Evolutionary conservation across 2,797 vertebrate species (phyloP).

Genomic region (Borostomias antarcticus): DNA sequence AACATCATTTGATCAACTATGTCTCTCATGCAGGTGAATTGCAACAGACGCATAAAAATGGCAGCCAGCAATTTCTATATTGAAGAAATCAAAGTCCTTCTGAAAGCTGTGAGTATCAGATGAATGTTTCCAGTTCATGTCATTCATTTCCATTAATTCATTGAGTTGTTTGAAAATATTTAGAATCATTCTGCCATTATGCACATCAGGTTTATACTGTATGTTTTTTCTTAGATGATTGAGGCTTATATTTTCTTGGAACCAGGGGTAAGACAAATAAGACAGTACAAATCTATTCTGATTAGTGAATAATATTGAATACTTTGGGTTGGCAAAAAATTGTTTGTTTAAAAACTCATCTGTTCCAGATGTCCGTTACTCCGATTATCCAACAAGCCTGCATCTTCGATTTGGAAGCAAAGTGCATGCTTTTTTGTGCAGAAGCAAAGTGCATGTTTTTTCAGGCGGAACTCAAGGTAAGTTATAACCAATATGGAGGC

Average conservation of each 20-base stretch:
- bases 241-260: background rate
- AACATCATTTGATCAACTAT: background rate
- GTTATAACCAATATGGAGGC: no score
- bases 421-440: background rate
- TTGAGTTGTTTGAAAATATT: no score
- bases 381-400: background rate
- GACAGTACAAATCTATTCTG: background rate
- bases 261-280: no score
- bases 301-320: background rate
- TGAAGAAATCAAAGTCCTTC: background rate
- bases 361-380: background rate
- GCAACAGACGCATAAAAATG: constrained; percentile 45
- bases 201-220: no score
- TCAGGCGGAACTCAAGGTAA: background rate
- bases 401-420: constrained; percentile 43
- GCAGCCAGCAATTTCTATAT: constrained; percentile 53
- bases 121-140: no score
- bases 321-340: background rate
- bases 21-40: constrained; percentile 61
- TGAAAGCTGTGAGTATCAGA: accelerated
- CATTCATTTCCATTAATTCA: no score
- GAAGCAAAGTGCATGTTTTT: constrained; percentile 17
- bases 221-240: background rate
- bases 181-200: no score
- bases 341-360: background rate